Evolutionary conservation across 1,140 invertebrate species (phyloP).

Genomic region (Marisa cornuarietis): DNA sequence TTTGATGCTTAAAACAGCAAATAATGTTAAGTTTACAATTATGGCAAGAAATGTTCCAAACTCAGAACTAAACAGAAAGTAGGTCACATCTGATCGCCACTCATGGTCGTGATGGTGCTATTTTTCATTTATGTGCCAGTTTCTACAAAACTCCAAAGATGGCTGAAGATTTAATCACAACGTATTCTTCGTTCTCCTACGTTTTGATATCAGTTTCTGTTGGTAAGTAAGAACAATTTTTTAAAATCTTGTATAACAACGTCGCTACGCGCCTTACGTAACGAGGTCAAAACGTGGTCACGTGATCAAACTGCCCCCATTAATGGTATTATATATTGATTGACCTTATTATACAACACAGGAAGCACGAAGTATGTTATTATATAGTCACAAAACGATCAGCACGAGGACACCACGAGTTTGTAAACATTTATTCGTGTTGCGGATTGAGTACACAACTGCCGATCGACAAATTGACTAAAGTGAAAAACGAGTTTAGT

Average conservation of each 20-base stretch:
- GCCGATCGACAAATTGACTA: too few relatives aligned
- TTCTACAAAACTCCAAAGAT: constrained; percentile 46
- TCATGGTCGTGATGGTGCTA: not conserved
- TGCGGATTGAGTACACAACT: too few relatives aligned
- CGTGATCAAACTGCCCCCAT: not conserved
- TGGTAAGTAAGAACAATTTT: constrained; percentile 41
- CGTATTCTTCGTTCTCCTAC: constrained; percentile 38
- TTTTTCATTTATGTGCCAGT: constrained; percentile 38
- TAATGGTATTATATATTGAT: too few relatives aligned
- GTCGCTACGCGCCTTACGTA: constrained; percentile 1
- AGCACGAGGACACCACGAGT: not conserved
- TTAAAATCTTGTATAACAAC: not conserved
- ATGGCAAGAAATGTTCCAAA: not conserved
- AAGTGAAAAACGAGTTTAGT: too few relatives aligned
- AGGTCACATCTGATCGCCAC: not conserved
- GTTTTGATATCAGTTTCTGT: constrained; percentile 42
- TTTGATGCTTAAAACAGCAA: not conserved
- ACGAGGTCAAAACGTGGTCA: constrained; percentile 10
- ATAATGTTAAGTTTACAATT: not conserved
- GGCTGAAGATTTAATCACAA: constrained; percentile 51
- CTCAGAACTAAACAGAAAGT: not conserved
- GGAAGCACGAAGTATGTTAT: not conserved
- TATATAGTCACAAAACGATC: not conserved
- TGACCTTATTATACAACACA: not conserved
- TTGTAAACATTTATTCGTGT: not conserved